Conservation (phyloP, 2,113 vertebrate genomes). For the Kryptolebias marmoratus region DNA sequence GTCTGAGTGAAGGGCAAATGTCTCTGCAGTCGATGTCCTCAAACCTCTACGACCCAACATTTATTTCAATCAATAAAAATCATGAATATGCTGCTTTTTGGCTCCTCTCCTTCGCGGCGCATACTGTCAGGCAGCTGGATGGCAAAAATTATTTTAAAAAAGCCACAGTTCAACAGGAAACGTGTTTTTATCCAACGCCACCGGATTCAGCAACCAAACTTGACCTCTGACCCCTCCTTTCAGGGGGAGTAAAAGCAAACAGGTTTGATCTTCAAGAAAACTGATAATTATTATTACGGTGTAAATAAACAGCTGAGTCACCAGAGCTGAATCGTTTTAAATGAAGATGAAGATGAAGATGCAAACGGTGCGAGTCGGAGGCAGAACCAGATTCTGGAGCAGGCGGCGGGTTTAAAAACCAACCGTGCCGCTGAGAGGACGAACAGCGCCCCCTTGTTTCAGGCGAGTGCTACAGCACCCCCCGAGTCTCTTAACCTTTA, state of each 20-base stretch:
- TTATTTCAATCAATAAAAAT: not conserved
- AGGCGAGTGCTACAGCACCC: conserved; percentile 41
- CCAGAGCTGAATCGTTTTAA: not conserved
- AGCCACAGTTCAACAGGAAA: not conserved
- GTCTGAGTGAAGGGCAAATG: too few species aligned
- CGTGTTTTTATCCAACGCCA: not conserved
- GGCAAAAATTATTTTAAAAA: not conserved
- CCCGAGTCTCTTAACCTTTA: conserved; percentile 17
- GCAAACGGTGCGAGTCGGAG: too few species aligned
- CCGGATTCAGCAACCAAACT: not conserved
- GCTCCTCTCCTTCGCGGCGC: not conserved
- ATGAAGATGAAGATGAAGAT: too few species aligned
- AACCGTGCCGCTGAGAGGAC: conserved; percentile 30
- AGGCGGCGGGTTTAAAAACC: conserved; percentile 3
- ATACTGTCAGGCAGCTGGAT: not conserved
- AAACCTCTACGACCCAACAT: not conserved
- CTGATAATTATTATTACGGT: too few species aligned
- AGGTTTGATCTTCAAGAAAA: not conserved
- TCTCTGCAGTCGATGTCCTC: not conserved
- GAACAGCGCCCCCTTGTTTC: conserved; percentile 74
- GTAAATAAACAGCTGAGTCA: too few species aligned
- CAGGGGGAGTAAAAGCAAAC: not conserved
- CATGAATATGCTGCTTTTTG: not conserved
- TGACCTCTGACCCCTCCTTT: conserved; percentile 30
- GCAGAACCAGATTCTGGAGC: not conserved